These are phyloP conservation scores for Hartigia nigra DNA, from an alignment of 2,888 invertebrate species.

Conservation along the genomic window DNA sequence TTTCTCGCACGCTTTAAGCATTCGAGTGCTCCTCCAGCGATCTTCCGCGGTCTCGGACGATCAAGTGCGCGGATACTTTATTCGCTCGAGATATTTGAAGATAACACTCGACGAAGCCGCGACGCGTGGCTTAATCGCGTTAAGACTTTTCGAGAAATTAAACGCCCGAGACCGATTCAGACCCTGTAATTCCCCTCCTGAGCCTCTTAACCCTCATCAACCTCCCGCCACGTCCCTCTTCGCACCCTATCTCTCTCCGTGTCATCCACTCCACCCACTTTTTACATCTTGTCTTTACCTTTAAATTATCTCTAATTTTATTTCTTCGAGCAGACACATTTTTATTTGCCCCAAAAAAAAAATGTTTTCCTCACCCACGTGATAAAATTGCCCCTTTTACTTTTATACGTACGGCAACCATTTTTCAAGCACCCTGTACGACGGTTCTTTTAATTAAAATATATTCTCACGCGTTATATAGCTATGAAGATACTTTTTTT, in stretches of 20 bases:
- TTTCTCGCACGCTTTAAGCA: constrained; percentile 34
- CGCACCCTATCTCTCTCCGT: neutral
- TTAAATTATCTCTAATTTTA: neutral
- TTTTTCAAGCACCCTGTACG: constrained; percentile 2
- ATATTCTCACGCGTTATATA: neutral
- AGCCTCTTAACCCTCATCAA: neutral
- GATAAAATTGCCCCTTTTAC: neutral
- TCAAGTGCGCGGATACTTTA: constrained; percentile 52
- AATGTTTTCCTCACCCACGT: constrained; percentile 3
- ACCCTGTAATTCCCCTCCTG: constrained; percentile 17
- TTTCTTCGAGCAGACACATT: neutral
- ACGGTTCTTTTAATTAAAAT: neutral
- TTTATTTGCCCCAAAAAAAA: neutral
- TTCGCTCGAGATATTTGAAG: constrained; percentile 44
- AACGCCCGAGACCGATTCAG: constrained; percentile 27
- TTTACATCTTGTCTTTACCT: neutral
- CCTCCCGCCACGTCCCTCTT: neutral
- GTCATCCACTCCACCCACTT: neutral
- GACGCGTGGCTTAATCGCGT: constrained; percentile 17
- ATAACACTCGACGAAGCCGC: constrained; percentile 21
- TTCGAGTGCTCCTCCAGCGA: constrained; percentile 32
- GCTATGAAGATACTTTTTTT: neutral
- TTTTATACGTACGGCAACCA: constrained; percentile 7
- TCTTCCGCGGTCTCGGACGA: constrained; percentile 45
- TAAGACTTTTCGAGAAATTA: constrained; percentile 30